Percentiles rank a stretch among this genome's conserved stretches.
These are phyloP conservation scores for Ardeotis arabs DNA, from an alignment of 2,113 vertebrate genomes.

Conservation along the genomic window DNA sequence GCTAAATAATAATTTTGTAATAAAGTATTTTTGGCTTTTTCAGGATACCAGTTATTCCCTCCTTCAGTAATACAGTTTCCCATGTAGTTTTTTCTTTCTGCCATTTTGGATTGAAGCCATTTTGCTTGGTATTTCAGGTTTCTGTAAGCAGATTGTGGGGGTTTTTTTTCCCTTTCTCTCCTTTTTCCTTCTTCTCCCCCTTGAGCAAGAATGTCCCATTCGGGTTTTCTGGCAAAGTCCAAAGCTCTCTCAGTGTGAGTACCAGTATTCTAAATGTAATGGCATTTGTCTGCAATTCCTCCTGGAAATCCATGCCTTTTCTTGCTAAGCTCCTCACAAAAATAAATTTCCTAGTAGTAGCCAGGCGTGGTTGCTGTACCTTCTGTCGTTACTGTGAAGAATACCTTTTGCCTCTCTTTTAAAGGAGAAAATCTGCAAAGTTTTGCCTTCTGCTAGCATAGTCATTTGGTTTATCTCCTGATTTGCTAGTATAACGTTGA, in stretches of 20 bases:
- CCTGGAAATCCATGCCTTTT: not conserved
- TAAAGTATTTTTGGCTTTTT: not conserved
- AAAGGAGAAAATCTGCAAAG: not conserved
- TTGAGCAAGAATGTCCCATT: not conserved
- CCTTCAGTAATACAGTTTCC: not conserved
- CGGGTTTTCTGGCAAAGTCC: not conserved
- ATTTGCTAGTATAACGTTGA: not conserved
- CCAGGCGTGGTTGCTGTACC: not conserved
- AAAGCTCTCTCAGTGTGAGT: not conserved
- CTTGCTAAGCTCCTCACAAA: not conserved
- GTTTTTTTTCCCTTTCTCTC: no score
- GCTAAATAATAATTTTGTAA: not conserved
- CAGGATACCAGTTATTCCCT: not conserved
- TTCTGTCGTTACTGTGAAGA: not conserved
- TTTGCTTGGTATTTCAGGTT: not conserved
- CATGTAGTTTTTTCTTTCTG: not conserved
- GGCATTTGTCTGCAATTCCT: not conserved
- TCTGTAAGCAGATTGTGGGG: not conserved
- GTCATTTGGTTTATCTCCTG: not conserved
- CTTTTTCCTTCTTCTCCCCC: no score
- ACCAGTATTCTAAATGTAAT: not conserved
- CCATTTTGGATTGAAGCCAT: not conserved
- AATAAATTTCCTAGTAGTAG: not conserved
- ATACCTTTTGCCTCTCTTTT: not conserved
- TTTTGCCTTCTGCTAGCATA: not conserved